Conservation (phyloP, 1,140 invertebrate genomes). For the Listronotus oregonensis region DNA sequence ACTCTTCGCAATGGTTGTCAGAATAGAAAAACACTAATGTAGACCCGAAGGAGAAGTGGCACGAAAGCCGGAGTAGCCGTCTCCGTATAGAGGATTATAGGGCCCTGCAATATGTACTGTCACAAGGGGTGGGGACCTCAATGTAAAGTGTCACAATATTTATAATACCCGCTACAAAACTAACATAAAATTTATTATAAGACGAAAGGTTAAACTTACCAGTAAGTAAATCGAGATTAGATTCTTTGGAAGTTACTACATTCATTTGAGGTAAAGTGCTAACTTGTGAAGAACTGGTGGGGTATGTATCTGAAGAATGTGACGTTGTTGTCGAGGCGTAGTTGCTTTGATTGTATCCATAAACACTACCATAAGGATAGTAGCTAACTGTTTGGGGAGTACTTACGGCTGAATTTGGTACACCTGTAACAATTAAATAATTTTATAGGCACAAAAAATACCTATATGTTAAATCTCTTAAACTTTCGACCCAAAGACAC, state of each 20-base stretch:
- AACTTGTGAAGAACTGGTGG: constrained; percentile 9
- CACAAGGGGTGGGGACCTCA: too few relatives aligned
- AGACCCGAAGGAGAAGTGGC: too few relatives aligned
- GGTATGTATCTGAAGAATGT: constrained; percentile 18
- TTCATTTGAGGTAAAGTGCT: constrained; percentile 16
- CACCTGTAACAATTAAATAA: neutral
- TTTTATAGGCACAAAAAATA: too few relatives aligned
- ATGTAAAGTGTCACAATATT: too few relatives aligned
- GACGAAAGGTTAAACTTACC: constrained; percentile 54
- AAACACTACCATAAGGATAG: constrained; percentile 23
- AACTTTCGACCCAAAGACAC: neutral
- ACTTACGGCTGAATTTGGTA: constrained; percentile 10
- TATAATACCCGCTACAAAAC: too few relatives aligned
- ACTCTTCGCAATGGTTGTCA: too few relatives aligned
- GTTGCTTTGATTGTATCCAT: constrained; percentile 24
- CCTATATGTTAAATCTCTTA: too few relatives aligned
- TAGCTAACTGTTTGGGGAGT: neutral
- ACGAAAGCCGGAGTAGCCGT: too few relatives aligned
- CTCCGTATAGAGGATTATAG: too few relatives aligned
- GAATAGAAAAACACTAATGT: too few relatives aligned
- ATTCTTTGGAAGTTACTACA: constrained; percentile 39
- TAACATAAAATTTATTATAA: too few relatives aligned
- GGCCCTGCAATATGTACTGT: too few relatives aligned
- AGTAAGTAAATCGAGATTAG: constrained; percentile 76
- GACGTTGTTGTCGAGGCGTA: constrained; percentile 3